phyloP scores from a whole-genome alignment of 2,113 vertebrate genomes.

The Phaetusa simplex region DNA sequence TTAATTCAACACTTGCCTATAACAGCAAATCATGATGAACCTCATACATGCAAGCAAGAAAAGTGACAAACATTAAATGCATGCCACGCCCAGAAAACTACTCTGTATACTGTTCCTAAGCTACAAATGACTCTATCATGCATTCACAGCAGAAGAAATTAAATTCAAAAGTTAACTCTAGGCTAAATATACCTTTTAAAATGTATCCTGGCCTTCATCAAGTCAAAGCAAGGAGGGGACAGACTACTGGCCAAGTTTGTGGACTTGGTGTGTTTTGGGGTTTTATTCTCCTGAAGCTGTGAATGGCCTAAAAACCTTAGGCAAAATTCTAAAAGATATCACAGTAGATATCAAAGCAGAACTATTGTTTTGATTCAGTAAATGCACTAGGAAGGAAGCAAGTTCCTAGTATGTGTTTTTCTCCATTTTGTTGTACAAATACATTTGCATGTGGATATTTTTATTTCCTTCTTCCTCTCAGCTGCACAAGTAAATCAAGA shows the following conservation, averaged over 20 bases:
- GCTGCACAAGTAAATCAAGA: not conserved
- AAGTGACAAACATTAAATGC: not conserved
- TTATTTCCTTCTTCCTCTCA: not conserved
- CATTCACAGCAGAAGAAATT: not conserved
- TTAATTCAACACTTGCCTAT: not conserved
- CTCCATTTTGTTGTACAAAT: not conserved
- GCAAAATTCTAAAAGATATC: not conserved
- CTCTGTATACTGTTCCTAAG: not conserved
- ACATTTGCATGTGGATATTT: not conserved
- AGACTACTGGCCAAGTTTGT: not conserved
- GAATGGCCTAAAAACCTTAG: not conserved
- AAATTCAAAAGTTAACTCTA: slow-evolving; percentile 36
- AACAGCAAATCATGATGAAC: not conserved
- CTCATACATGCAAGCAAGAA: not conserved
- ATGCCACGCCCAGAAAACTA: not conserved
- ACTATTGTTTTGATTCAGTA: not conserved
- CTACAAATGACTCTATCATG: not conserved
- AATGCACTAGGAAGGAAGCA: not conserved
- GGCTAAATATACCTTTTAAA: slow-evolving; percentile 21
- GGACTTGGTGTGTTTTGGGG: not conserved
- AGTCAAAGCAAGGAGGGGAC: not conserved
- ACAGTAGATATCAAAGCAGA: not conserved
- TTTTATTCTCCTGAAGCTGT: not conserved
- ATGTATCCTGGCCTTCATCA: not conserved
- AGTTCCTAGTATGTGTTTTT: not conserved